These are phyloP conservation scores for Sciurus niger DNA, from an alignment of 2,113 vertebrate species.

Conservation along the genomic window DNA sequence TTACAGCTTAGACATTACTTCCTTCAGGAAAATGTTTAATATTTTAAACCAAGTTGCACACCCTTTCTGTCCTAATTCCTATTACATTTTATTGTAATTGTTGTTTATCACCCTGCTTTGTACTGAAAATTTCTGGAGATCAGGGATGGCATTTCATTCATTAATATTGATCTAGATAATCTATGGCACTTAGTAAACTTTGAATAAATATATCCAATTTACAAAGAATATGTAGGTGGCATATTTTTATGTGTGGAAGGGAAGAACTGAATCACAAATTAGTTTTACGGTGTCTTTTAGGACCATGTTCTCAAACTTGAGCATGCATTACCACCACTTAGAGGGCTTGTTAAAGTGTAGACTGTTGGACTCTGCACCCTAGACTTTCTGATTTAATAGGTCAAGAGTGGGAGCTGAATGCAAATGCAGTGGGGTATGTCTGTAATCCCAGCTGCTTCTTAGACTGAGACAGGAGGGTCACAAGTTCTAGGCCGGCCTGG, in stretches of 20 bases:
- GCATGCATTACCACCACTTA: neutral
- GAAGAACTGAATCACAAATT: neutral
- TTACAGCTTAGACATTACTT: neutral
- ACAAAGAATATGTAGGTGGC: neutral
- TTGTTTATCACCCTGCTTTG: neutral
- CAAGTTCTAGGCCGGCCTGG: no score
- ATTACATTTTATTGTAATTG: neutral
- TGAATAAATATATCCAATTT: slow-evolving; percentile 17
- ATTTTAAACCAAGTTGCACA: neutral
- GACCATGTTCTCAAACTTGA: neutral
- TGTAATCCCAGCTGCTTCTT: no score
- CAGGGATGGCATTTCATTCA: neutral
- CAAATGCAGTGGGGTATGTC: no score
- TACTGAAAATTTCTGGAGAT: neutral
- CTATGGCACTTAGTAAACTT: neutral
- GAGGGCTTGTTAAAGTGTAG: neutral
- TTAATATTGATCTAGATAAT: neutral
- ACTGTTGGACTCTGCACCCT: neutral
- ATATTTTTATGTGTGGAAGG: neutral
- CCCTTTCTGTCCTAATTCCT: neutral
- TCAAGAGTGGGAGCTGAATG: neutral
- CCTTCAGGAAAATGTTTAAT: neutral
- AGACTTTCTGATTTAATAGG: neutral
- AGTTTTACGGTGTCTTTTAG: neutral
- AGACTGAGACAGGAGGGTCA: no score